These are phyloP conservation scores for Acleris holmiana DNA, from an alignment of 2,888 invertebrate species.

Conservation along the genomic window DNA sequence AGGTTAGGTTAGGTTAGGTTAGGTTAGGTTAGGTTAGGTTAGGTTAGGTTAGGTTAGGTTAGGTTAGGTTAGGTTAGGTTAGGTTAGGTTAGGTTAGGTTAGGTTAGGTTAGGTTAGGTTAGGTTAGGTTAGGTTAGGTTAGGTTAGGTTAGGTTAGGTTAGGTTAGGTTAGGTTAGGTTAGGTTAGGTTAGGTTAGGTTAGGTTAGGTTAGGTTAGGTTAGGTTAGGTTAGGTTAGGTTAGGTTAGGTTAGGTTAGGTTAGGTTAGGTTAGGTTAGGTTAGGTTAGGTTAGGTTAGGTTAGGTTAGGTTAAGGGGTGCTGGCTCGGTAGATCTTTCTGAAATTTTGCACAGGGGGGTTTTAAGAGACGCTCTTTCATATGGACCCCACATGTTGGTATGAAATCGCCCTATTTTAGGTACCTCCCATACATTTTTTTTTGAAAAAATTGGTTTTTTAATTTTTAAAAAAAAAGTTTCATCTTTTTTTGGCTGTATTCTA, in stretches of 20 bases:
- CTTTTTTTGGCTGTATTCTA: too few species aligned
- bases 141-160: conserved; percentile 37
- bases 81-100: conserved; percentile 38
- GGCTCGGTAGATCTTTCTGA: too few species aligned
- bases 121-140: conserved; percentile 36
- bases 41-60: conserved; percentile 9
- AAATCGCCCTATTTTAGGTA: too few species aligned
- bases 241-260: conserved; percentile 33
- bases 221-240: conserved; percentile 30
- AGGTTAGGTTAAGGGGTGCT: too few species aligned
- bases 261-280: too few species aligned
- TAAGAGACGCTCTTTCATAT: too few species aligned
- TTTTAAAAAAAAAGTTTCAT: too few species aligned
- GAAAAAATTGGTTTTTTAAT: too few species aligned
- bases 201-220: conserved; percentile 35
- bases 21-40: conserved; percentile 18
- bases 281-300: too few species aligned
- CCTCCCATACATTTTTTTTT: too few species aligned
- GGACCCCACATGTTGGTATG: too few species aligned
- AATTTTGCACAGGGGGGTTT: too few species aligned
- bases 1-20: conserved; percentile 25
- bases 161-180: conserved; percentile 36
- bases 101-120: conserved; percentile 35
- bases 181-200: conserved; percentile 34
- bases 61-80: conserved; percentile 38